Evolutionary conservation across 92 coral and sea anemone genomes (phyloP), one percentile per base, ranked within the genome.

Genomic region (Porites divaricata): DNA sequence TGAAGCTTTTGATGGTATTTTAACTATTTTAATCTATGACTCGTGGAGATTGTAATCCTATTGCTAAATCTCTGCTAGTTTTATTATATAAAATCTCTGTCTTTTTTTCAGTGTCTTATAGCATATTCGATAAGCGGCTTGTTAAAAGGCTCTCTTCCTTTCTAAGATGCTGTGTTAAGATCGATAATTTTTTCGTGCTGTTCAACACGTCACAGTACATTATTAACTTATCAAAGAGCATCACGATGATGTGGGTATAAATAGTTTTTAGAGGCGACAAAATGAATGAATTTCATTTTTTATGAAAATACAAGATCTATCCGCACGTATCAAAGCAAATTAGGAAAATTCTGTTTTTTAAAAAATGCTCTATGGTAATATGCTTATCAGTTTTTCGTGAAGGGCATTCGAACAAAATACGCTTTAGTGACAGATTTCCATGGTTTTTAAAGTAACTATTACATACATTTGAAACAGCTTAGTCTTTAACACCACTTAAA

Each of bases 21-120:
- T 45, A 61, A 77, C 56, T 77, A 77, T 77, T 77, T 62, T 19
- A 62, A 77, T 28, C 59, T 77, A 48, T 45, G 58, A 62, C 56
- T n/a, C 63, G 9, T 63, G 64, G 24, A 74, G 78, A 77, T 77
- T 45, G 24, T 56, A 57, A 77, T 17, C 28, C n/a, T 28, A 77
- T 63, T 77, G 81, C 35, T 23, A 20, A 48, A 77, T 63, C 71
- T 77, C 21, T 77, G 48, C 25, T 35, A 35, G 45, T 35, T 35
- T 76, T 41, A 23, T 76, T 59, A 15, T 41, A 14, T 57, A 45
- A 10, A 77, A 17, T 7, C 24, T 9, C n/a, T 56, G 1, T 54
- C 56, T 54, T 72, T 41, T 15, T 9, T 20, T 72, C 22, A 72
- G 7, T 52, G 20, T 61, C 23, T 7, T 21, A 61, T 16, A 15